A percentile compares a stretch with the other conserved stretches of the same genome.
These are phyloP conservation scores for Apodemia hepburni DNA, from an alignment of 2,888 invertebrate genomes.

Conservation along the genomic window DNA sequence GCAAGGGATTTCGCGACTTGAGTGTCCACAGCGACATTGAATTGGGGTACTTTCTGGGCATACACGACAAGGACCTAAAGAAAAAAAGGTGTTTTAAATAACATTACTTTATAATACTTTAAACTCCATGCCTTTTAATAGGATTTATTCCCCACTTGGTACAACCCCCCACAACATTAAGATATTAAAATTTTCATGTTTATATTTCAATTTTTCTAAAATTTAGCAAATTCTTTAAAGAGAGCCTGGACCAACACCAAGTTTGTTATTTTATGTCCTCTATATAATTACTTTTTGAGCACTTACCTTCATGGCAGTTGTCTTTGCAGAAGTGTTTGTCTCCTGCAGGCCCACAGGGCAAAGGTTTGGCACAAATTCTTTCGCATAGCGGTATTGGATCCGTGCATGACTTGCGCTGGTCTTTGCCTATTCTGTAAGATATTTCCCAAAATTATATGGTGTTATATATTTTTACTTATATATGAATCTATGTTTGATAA, in stretches of 20 bases:
- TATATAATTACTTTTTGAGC: background rate
- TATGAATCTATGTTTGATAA: too few species aligned
- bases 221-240: too few species aligned
- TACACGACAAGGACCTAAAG: conserved; percentile 85
- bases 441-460: background rate
- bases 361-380: conserved; percentile 82
- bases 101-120: background rate
- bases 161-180: too few species aligned
- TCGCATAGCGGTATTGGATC: conserved; percentile 92
- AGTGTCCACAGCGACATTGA: conserved; percentile 92
- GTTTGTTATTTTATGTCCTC: too few species aligned
- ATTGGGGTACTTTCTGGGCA: conserved; percentile 88
- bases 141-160: too few species aligned
- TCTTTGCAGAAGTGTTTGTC: conserved; percentile 85
- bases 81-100: background rate
- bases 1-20: conserved; percentile 90
- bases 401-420: conserved; percentile 83
- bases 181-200: too few species aligned
- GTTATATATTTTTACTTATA: too few species aligned
- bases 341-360: conserved; percentile 84
- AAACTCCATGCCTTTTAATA: background rate
- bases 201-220: too few species aligned
- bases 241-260: too few species aligned
- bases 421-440: conserved; percentile 47
- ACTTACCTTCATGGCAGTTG: conserved; percentile 81